Percentiles rank a stretch among this genome's conserved stretches.
These are phyloP conservation scores for Apis dorsata DNA, from an alignment of 1,140 invertebrate genomes.

Conservation along the genomic window DNA sequence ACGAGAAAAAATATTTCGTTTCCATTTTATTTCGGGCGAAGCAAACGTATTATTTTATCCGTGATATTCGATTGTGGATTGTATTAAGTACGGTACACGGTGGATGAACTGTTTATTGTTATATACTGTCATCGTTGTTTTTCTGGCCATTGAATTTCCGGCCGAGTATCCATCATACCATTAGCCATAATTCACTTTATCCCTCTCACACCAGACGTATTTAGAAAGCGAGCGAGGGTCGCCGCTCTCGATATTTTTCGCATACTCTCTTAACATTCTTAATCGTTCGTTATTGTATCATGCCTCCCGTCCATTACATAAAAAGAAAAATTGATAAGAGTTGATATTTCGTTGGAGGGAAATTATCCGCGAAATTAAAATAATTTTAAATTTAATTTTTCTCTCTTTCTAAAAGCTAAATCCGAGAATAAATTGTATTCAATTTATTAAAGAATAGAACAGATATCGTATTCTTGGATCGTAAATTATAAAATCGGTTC, in stretches of 20 bases:
- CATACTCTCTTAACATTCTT: not conserved
- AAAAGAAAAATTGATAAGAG: no score
- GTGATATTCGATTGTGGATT: not conserved
- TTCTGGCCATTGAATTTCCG: slow-evolving; percentile 25
- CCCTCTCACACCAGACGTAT: not conserved
- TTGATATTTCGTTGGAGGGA: no score
- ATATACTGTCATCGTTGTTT: slow-evolving; percentile 15
- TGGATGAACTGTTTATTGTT: not conserved
- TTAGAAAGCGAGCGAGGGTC: not conserved
- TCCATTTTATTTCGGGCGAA: no score
- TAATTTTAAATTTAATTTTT: no score
- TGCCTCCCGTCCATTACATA: not conserved
- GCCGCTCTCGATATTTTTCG: slow-evolving; percentile 17
- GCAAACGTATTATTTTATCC: not conserved
- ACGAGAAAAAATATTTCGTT: no score
- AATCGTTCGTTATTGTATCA: not conserved
- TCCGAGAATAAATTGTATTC: no score
- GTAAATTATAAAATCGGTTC: no score
- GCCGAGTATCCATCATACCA: slow-evolving; percentile 20
- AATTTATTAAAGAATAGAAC: no score
- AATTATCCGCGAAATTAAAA: no score
- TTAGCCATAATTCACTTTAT: slow-evolving; percentile 27
- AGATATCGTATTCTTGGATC: no score
- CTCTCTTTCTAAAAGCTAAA: no score
- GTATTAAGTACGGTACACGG: not conserved